Evolutionary conservation across 2,113 vertebrate genomes (phyloP).

Genomic region (Grallaria varia): DNA sequence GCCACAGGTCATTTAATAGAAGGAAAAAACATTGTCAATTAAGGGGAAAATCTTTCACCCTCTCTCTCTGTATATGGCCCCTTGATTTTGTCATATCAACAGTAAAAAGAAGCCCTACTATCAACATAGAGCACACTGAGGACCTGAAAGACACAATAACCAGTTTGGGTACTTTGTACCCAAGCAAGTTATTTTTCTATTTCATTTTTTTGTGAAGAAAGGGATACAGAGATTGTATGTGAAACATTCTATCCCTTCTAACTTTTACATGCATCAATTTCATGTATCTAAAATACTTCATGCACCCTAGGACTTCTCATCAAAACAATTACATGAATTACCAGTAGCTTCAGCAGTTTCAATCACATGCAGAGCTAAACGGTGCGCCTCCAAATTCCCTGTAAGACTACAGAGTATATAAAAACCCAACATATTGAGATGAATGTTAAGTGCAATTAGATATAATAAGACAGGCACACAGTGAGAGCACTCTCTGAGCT

Average conservation of each 20-base stretch:
- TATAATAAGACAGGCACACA: background rate
- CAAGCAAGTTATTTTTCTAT: conserved; percentile 31
- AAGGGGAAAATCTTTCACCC: conserved; percentile 22
- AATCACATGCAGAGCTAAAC: background rate
- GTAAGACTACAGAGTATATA: background rate
- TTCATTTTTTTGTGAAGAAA: background rate
- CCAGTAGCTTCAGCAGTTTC: background rate
- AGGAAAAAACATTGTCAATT: conserved; percentile 9
- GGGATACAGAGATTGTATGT: background rate
- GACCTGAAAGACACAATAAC: conserved; percentile 3
- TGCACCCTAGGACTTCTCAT: background rate
- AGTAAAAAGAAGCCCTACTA: conserved; percentile 26
- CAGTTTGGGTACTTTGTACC: background rate
- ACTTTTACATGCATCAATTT: background rate
- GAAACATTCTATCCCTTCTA: background rate
- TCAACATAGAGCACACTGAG: background rate
- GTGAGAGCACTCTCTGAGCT: background rate
- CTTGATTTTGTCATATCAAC: background rate
- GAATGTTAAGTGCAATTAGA: background rate
- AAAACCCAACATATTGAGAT: background rate
- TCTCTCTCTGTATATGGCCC: background rate
- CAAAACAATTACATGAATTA: background rate
- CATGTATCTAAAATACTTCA: background rate
- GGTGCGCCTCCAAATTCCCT: background rate
- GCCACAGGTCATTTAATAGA: conserved; percentile 9